A percentile compares a stretch with the other conserved stretches of the same genome.
Evolutionary conservation across 2,797 vertebrate genomes (phyloP).

Genomic region (Spatula versicolor): DNA sequence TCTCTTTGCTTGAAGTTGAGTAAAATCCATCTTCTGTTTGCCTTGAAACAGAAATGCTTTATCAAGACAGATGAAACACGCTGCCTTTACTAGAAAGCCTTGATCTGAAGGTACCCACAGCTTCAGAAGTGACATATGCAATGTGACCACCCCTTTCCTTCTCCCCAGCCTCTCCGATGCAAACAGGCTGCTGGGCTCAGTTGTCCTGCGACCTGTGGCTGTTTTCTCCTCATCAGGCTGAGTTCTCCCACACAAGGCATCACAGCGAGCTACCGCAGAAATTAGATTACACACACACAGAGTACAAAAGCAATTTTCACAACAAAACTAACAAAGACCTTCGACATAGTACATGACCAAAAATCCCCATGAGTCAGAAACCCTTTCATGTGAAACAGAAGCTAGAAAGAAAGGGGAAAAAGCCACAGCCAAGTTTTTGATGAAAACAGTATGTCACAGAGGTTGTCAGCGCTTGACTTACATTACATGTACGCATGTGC

Average conservation of each 20-base stretch:
- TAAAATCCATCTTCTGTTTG: not conserved
- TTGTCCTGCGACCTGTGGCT: not conserved
- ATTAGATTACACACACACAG: not conserved
- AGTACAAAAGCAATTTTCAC: not conserved
- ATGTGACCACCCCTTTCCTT: not conserved
- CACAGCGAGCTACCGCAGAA: not conserved
- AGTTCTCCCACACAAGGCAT: not conserved
- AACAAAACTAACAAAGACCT: not conserved
- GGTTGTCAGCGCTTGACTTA: not conserved
- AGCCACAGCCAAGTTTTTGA: not conserved
- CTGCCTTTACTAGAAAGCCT: not conserved
- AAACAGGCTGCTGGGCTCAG: not conserved
- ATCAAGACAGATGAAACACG: not conserved
- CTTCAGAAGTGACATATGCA: accelerated
- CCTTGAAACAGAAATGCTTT: not conserved
- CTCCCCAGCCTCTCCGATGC: not conserved
- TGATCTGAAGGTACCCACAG: not conserved
- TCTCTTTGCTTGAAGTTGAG: not conserved
- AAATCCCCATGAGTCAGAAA: not conserved
- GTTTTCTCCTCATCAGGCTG: not conserved
- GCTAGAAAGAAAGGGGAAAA: not conserved
- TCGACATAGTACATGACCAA: not conserved
- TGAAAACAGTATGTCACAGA: not conserved
- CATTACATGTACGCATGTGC: accelerated
- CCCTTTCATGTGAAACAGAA: not conserved